These are phyloP conservation scores for Anastrepha obliqua DNA, from an alignment of 1,140 invertebrate species.

Conservation along the genomic window DNA sequence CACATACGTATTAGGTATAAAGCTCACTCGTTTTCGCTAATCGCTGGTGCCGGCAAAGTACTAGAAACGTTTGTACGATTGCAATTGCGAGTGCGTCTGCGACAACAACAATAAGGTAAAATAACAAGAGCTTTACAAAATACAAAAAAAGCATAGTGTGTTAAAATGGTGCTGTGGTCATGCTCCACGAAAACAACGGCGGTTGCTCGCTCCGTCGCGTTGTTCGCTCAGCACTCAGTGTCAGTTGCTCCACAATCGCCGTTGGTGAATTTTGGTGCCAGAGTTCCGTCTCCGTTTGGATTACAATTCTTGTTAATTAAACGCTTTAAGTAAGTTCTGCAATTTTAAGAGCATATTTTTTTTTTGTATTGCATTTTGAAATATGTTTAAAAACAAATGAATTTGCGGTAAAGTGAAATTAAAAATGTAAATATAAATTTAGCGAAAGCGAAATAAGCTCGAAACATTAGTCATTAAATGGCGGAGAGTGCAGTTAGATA, in stretches of 20 bases:
- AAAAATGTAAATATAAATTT: background rate
- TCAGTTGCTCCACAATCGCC: slow-evolving; percentile 51
- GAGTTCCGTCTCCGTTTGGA: slow-evolving; percentile 28
- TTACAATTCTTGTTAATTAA: slow-evolving; percentile 45
- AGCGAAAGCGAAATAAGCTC: background rate
- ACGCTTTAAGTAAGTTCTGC: slow-evolving; percentile 34
- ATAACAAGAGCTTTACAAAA: slow-evolving; percentile 16
- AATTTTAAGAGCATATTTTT: background rate
- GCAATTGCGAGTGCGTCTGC: slow-evolving; percentile 12
- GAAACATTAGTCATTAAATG: background rate
- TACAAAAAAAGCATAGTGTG: background rate
- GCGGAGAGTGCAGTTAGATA: slow-evolving; percentile 37
- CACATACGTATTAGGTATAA: background rate
- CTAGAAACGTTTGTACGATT: background rate
- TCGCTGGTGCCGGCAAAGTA: background rate
- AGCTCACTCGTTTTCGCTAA: background rate
- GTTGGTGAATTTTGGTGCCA: slow-evolving; percentile 49
- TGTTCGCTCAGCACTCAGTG: slow-evolving; percentile 22
- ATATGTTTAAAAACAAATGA: background rate
- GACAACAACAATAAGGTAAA: background rate
- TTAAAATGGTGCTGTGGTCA: slow-evolving; percentile 21
- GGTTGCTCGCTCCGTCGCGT: background rate
- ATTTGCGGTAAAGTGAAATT: background rate
- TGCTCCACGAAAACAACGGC: slow-evolving; percentile 30
- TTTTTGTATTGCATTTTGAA: background rate